These are phyloP conservation scores for Macroglossus sobrinus DNA, from an alignment of 2,113 vertebrate species.

Conservation along the genomic window DNA sequence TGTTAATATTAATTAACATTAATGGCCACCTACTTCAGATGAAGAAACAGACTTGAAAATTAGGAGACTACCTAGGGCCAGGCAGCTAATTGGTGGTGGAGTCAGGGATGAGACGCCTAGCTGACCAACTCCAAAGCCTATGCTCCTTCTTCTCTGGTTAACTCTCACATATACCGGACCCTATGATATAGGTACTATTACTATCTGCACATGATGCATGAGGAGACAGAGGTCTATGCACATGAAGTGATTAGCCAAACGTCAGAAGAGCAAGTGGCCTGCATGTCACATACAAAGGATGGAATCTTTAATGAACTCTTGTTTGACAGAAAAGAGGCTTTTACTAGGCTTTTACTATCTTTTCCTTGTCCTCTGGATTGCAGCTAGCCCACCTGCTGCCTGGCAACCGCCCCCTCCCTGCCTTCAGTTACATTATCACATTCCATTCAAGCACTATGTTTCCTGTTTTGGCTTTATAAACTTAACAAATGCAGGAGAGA, in stretches of 20 bases:
- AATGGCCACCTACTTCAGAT: slow-evolving; percentile 20
- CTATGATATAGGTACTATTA: neutral
- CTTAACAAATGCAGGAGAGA: neutral
- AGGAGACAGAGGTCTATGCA: neutral
- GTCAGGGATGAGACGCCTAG: neutral
- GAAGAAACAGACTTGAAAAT: slow-evolving; percentile 6
- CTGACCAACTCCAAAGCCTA: neutral
- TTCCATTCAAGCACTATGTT: slow-evolving; percentile 1
- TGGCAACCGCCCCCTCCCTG: neutral
- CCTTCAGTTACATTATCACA: neutral
- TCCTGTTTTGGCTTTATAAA: slow-evolving; percentile 15
- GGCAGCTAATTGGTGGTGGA: neutral
- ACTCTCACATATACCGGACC: neutral
- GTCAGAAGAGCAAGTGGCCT: neutral
- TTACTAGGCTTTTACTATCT: neutral
- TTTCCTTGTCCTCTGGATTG: neutral
- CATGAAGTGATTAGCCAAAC: neutral
- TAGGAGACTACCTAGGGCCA: neutral
- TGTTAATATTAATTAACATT: slow-evolving; percentile 17
- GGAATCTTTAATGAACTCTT: slow-evolving; percentile 16
- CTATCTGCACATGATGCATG: neutral
- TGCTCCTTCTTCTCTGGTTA: neutral
- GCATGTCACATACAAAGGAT: neutral
- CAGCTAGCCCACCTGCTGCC: neutral
- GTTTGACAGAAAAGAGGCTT: neutral